A percentile compares a stretch with the other conserved stretches of the same genome.
Evolutionary conservation across 2,888 invertebrate species (phyloP).

Genomic region (Tachina grossa): DNA sequence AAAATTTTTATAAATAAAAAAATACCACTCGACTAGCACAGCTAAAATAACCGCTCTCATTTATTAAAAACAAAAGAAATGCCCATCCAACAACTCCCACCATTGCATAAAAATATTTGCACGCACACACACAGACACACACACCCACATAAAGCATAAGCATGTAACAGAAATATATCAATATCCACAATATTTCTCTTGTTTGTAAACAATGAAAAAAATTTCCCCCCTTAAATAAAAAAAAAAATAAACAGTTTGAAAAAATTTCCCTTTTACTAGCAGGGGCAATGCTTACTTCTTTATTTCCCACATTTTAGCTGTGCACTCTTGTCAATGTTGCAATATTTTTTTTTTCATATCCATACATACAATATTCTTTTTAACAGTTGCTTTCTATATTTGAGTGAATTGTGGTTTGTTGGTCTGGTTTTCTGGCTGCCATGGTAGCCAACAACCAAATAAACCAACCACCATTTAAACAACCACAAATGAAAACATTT

Average conservation of each 20-base stretch:
- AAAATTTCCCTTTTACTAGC: slow-evolving; percentile 5
- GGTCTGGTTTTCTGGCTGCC: slow-evolving; percentile 74
- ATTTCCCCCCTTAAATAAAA: slow-evolving; percentile 13
- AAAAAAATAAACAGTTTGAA: neutral
- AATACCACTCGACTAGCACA: slow-evolving; percentile 35
- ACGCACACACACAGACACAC: neutral
- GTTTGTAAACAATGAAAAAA: slow-evolving; percentile 27
- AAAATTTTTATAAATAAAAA: neutral
- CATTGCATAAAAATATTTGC: neutral
- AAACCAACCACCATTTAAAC: slow-evolving; percentile 72
- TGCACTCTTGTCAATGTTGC: neutral
- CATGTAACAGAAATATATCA: neutral
- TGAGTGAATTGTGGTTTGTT: slow-evolving; percentile 81
- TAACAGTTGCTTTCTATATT: slow-evolving; percentile 60
- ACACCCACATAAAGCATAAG: neutral
- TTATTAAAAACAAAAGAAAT: neutral
- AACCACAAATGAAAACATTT: slow-evolving; percentile 66
- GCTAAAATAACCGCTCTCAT: slow-evolving; percentile 16
- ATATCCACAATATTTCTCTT: neutral
- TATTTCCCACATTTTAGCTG: slow-evolving; percentile 19
- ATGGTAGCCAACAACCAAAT: slow-evolving; percentile 69
- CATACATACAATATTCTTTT: neutral
- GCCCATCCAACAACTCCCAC: slow-evolving; percentile 7
- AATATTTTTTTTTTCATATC: neutral
- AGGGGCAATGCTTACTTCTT: slow-evolving; percentile 61